These are phyloP conservation scores for Taurulus bubalis DNA, from an alignment of 2,113 vertebrate species.

Conservation along the genomic window DNA sequence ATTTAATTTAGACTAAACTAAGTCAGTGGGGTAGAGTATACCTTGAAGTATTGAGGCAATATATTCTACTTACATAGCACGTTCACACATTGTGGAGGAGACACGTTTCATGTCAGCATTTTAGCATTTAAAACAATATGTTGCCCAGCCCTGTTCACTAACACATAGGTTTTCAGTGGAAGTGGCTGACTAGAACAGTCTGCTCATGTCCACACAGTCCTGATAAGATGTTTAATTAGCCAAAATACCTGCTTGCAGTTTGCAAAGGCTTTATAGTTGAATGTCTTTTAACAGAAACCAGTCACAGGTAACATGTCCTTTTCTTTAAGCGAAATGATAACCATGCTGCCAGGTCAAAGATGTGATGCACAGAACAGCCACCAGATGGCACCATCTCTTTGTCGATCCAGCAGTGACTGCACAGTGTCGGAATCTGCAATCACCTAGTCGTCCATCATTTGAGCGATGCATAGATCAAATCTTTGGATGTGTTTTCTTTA, in stretches of 20 bases:
- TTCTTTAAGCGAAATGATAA: neutral
- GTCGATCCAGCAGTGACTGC: neutral
- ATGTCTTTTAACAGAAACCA: neutral
- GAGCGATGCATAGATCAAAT: neutral
- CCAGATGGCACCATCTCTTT: conserved; percentile 58
- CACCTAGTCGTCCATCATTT: neutral
- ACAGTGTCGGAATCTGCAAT: neutral
- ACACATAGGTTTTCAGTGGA: conserved; percentile 1
- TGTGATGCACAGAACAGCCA: conserved; percentile 50
- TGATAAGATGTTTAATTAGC: neutral
- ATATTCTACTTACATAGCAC: neutral
- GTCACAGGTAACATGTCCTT: neutral
- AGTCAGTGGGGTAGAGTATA: neutral
- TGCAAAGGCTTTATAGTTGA: neutral
- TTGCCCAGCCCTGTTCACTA: neutral
- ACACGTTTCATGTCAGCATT: neutral
- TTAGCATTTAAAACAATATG: neutral
- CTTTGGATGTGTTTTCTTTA: neutral
- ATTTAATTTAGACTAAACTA: conserved; percentile 2
- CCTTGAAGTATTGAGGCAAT: neutral
- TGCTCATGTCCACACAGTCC: neutral
- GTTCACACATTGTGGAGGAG: neutral
- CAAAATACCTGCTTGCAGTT: neutral
- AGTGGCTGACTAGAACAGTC: neutral
- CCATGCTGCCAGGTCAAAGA: too few species aligned